A percentile compares a stretch with the other conserved stretches of the same genome.
phyloP scores from a whole-genome alignment of 2,113 vertebrate genomes.

The Lophochroa leadbeateri region DNA sequence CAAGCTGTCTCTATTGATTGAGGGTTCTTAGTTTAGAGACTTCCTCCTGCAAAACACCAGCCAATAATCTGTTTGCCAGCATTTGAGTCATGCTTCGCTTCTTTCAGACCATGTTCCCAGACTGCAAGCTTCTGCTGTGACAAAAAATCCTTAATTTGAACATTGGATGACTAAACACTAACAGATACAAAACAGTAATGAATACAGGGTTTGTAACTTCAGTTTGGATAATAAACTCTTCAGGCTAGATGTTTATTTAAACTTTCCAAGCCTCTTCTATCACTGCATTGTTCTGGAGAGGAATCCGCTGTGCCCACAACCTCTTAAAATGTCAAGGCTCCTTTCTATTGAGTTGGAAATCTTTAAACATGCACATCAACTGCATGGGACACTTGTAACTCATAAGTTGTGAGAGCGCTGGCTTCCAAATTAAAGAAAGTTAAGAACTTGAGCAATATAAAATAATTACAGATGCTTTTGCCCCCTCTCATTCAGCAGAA shows the following conservation, averaged over 20 bases:
- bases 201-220: background rate
- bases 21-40: background rate
- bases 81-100: background rate
- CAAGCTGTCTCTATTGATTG: background rate
- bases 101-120: background rate
- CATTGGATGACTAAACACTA: constrained; percentile 16
- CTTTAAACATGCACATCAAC: background rate
- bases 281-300: background rate
- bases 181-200: background rate
- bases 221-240: background rate
- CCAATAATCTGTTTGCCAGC: constrained; percentile 9
- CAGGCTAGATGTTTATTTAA: background rate
- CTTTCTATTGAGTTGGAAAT: background rate
- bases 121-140: background rate
- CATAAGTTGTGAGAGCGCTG: rapidly evolving
- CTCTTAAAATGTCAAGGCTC: background rate
- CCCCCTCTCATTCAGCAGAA: background rate
- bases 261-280: background rate
- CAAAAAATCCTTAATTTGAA: constrained; percentile 40
- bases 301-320: background rate
- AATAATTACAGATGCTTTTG: background rate
- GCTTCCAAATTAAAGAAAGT: background rate
- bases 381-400: background rate
- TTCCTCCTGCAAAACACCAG: background rate
- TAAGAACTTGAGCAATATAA: background rate